Base-by-base conservation (phyloP, 2,888 invertebrate species). In the Conops quadrifasciatus region DNA sequence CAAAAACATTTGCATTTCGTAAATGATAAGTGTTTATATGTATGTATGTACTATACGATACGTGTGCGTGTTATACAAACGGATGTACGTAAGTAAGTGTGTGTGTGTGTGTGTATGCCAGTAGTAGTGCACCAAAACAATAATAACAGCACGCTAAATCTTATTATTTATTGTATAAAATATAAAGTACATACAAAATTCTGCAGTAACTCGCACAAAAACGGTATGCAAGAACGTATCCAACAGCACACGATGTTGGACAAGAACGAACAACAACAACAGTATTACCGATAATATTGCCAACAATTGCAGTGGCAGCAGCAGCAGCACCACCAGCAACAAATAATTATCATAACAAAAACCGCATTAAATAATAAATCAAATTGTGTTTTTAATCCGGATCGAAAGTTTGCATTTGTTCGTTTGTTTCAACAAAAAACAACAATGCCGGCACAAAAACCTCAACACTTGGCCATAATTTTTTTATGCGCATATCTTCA, bases 281-380 rank as follows among this genome's bases (percentile, higher is more conserved):
- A 36, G 36, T 36, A 36, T 36, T 36, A 36, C 36, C 36, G 11
- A 53, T n/a, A 15, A 53, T 21, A 53, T 11, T 21, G 21, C 19
- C 21, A 19, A 53, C 53, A 24, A 53, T 53, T 21, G 53, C 45
- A 15, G 43, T n/a, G 30, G 30, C 11, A 64, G 47, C 63, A 63
- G 45, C 16, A 63, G n/a, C n/a, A 26, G 45, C 2, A 7, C 5
- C 21, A 21, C 13, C 59, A 60, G 24, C 59, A 60, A 9, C 59
- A 60, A 60, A 16, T 30, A 43, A 62, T 62, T 49, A 49, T 64
- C n/a, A 28, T 49, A 64, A 49, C 49, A 51, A 64, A 49, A 49
- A 64, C 64, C 64, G 51, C 64, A 49, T 64, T 47, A 30, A 49
- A 28, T 51, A 51, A 64, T 82, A 80, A 80, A 79, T 71, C 68